These are phyloP conservation scores for Cyphomyrmex costatus DNA, from an alignment of 1,140 invertebrate species.

Conservation along the genomic window DNA sequence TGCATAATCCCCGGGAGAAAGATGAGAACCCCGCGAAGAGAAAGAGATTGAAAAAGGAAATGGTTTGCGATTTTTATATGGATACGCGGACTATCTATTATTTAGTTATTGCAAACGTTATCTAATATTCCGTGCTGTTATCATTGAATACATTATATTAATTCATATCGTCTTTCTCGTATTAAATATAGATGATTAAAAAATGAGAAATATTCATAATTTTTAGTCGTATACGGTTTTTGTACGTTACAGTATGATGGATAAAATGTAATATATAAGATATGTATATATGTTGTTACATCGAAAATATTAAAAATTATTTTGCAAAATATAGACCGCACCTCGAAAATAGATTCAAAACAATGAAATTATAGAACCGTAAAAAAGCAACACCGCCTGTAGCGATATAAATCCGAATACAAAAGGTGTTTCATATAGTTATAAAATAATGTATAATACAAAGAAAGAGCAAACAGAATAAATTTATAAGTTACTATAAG, in stretches of 20 bases:
- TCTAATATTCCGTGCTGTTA: conserved; percentile 37
- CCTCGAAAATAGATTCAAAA: conserved; percentile 9
- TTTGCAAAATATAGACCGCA: not conserved
- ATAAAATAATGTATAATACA: conserved; percentile 3
- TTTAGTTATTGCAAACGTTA: conserved; percentile 34
- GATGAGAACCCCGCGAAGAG: conserved; percentile 1
- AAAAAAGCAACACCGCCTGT: not conserved
- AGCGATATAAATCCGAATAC: not conserved
- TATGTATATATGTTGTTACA: not conserved
- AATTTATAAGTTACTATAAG: conserved; percentile 1
- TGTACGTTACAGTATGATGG: not conserved
- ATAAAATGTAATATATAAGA: not conserved
- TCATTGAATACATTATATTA: conserved; percentile 7
- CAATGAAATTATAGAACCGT: conserved; percentile 6
- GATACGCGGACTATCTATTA: not conserved
- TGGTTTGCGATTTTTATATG: conserved; percentile 33
- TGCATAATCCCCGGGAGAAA: conserved; percentile 70
- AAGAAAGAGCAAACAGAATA: not conserved
- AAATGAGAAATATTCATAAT: conserved; percentile 14
- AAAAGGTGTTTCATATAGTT: not conserved
- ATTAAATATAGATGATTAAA: not conserved
- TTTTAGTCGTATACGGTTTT: not conserved
- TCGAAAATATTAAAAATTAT: conserved; percentile 17
- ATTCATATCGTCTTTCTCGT: conserved; percentile 27
- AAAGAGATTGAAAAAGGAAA: conserved; percentile 2